Evolutionary conservation across 2,797 vertebrate species (phyloP).

Genomic region (Danio albolineatus): DNA sequence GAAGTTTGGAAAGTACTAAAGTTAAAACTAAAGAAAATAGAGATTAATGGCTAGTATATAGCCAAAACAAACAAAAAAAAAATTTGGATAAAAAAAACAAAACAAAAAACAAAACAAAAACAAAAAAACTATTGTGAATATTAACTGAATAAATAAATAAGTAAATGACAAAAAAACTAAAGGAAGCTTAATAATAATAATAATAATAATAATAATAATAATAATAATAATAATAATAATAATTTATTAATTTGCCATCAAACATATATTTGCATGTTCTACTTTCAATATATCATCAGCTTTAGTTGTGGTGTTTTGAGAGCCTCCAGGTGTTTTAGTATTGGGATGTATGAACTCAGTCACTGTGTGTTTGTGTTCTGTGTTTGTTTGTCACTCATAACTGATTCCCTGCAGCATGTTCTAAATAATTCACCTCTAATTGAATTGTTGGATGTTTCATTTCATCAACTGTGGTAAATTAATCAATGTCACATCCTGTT

Average conservation of each 20-base stretch:
- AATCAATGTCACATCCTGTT: conserved; percentile 7
- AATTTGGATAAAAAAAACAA: no score
- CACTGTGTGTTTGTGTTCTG: not conserved
- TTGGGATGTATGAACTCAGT: not conserved
- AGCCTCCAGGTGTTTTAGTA: not conserved
- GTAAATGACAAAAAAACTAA: no score
- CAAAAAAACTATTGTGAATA: no score
- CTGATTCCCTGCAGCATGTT: conserved; percentile 44
- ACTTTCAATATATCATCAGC: conserved; percentile 19
- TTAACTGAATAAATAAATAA: no score
- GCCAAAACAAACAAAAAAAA: no score
- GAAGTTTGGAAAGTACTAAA: no score
- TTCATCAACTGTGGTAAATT: conserved; percentile 9
- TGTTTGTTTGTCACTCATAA: not conserved
- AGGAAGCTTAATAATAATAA: no score
- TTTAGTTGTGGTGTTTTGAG: not conserved
- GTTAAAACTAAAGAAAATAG: no score
- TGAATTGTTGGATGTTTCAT: conserved; percentile 22
- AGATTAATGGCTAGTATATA: no score
- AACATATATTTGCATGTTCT: not conserved
- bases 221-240: no score
- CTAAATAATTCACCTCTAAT: conserved; percentile 23
- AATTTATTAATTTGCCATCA: not conserved
- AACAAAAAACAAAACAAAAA: no score
- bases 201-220: no score